A percentile compares a stretch with the other conserved stretches of the same genome.
Conservation (phyloP, 1,140 invertebrate species). For the Megalopta genalis region DNA sequence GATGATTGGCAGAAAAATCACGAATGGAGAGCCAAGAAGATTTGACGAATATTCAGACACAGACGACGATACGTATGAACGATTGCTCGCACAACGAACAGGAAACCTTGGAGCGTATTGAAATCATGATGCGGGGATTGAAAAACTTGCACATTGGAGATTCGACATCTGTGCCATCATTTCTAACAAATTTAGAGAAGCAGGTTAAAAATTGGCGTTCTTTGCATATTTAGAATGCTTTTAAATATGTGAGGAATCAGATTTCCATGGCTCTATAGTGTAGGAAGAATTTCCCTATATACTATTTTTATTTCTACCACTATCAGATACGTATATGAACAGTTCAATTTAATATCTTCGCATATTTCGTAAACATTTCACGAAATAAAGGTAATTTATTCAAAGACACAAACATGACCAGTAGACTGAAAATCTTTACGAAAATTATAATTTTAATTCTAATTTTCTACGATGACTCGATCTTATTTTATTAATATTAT, state of each 20-base stretch:
- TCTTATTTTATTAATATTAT: too few species aligned
- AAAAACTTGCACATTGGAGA: conserved; percentile 68
- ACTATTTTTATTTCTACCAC: too few species aligned
- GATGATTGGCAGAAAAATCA: conserved; percentile 45
- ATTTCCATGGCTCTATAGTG: too few species aligned
- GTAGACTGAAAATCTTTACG: too few species aligned
- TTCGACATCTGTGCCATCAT: conserved; percentile 38
- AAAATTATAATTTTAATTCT: too few species aligned
- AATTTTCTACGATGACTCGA: too few species aligned
- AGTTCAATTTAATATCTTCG: too few species aligned
- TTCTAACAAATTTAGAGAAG: conserved; percentile 56
- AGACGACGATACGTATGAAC: not conserved
- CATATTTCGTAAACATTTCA: too few species aligned
- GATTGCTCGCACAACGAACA: not conserved
- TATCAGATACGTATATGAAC: too few species aligned
- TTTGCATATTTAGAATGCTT: not conserved
- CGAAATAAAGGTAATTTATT: too few species aligned
- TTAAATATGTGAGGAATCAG: not conserved
- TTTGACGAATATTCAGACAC: not conserved
- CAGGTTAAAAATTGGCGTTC: conserved; percentile 46
- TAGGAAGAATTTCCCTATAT: too few species aligned
- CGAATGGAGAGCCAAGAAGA: conserved; percentile 24
- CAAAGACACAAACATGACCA: too few species aligned
- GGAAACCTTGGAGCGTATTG: conserved; percentile 34
- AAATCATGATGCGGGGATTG: conserved; percentile 38